Base-by-base conservation (phyloP, 1,140 invertebrate species). In the Venturia canescens region DNA sequence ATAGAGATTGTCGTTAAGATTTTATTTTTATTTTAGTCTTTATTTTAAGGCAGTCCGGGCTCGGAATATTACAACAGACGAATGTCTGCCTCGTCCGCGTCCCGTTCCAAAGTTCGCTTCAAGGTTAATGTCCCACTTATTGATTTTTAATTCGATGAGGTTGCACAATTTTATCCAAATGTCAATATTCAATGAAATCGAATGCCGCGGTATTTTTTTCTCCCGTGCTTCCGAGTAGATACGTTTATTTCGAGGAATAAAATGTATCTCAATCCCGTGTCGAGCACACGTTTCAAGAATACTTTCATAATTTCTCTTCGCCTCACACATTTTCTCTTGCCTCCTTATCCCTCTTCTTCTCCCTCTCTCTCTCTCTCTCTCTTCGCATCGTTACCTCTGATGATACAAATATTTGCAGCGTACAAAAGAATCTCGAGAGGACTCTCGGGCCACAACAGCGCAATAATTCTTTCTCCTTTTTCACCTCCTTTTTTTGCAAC, bases 341-440 rank as follows among this genome's bases (percentile, higher is more conserved):
- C 13, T 44, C 13, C 11, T 44, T 44, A 44, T 53, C 16, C n/a
- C 16, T 53, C 13, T 53, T 18, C n/a, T 18, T 53, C 16, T 53
- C 16, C n/a, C 16, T 3, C n/a, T 53, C 50, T 53, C 7, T 1
- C n/a, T n/a, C n/a, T 21, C 50, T n/a, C 50, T 21, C 11, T 53
- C 50, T n/a, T 21, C n/a, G n/a, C 50, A 53, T 63, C 60, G 60
- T 63, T 63, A 63, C 60, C 23, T n/a, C 50, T 53, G 50, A 63
- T 63, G 60, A 26, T 63, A 63, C 21, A 63, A 63, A 63, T 63
- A 63, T 63, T 63, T 63, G 60, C 60, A 63, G 23, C 60, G 60
- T n/a, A 63, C 60, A 63, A 26, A 63, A 63, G n/a, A 13, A 63
- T 63, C n/a, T 63, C 60, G 23, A 63, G 60, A 27, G 23, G n/a